Evolutionary conservation across 2,797 vertebrate species (phyloP).

Genomic region (Scyliorhinus canicula): DNA sequence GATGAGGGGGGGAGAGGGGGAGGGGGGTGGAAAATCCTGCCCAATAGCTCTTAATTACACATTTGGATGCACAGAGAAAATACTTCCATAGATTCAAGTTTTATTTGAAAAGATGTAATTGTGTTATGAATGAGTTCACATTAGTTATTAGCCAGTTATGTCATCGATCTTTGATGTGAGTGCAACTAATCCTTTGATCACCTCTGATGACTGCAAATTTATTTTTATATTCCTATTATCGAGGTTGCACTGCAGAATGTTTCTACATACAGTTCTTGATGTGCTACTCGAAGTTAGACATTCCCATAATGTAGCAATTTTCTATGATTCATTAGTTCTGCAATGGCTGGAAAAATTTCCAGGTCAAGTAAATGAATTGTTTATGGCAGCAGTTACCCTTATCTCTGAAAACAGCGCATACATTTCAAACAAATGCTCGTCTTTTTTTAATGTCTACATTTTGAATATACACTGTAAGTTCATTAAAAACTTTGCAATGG

Average conservation of each 20-base stretch:
- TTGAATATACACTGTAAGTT: neutral
- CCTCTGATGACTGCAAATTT: neutral
- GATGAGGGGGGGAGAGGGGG: no score
- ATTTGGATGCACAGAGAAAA: neutral
- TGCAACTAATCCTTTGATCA: neutral
- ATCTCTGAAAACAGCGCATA: neutral
- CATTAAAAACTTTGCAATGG: conserved; percentile 5
- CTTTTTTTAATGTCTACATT: neutral
- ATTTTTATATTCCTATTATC: neutral
- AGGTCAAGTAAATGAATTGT: conserved; percentile 26
- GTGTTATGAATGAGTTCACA: neutral
- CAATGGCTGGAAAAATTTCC: conserved; percentile 32
- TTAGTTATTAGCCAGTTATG: neutral
- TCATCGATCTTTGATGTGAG: neutral
- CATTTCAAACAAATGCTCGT: neutral
- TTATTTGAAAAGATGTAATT: neutral
- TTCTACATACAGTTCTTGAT: neutral
- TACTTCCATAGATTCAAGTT: neutral
- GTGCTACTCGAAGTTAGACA: conserved; percentile 9
- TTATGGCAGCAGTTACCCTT: conserved; percentile 16
- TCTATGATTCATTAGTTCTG: conserved; percentile 38
- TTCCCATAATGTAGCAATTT: conserved; percentile 27
- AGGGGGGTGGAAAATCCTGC: no score
- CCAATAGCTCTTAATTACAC: neutral
- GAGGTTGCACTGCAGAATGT: neutral